Evolutionary conservation across 2,113 vertebrate species (phyloP).

Genomic region (Corythaeola cristata): DNA sequence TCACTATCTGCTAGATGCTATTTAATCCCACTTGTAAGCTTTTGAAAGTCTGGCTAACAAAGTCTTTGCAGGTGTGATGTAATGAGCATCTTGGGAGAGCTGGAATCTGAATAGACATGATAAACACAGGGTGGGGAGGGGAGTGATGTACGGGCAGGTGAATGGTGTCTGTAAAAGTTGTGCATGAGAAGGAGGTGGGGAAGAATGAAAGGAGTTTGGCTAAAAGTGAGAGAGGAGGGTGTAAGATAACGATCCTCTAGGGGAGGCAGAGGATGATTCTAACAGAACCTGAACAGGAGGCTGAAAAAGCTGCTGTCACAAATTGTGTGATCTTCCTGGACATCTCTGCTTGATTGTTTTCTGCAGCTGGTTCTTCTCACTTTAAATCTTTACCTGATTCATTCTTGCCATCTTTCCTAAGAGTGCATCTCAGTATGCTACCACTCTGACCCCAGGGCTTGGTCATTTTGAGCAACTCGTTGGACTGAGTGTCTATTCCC

Average conservation of each 20-base stretch:
- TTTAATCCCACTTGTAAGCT: conserved; percentile 7
- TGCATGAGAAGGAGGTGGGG: neutral
- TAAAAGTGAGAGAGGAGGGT: neutral
- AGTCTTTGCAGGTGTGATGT: neutral
- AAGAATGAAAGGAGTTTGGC: neutral
- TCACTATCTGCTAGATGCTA: neutral
- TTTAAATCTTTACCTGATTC: neutral
- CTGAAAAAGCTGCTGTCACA: neutral
- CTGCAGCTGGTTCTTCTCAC: neutral
- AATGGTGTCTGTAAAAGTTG: neutral
- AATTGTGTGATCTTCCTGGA: neutral
- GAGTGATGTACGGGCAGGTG: neutral
- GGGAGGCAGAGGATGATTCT: neutral
- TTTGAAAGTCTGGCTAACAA: neutral
- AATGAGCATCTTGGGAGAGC: neutral
- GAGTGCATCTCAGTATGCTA: neutral
- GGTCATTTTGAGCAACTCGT: neutral
- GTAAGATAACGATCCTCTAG: neutral
- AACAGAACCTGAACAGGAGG: neutral
- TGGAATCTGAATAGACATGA: neutral
- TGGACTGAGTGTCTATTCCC: neutral
- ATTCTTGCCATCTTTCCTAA: neutral
- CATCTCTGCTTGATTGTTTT: neutral
- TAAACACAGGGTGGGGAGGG: neutral
- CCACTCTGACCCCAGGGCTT: neutral